These are phyloP conservation scores for Himantopus leucocephalus DNA, from an alignment of 2,113 vertebrate genomes.

Conservation along the genomic window DNA sequence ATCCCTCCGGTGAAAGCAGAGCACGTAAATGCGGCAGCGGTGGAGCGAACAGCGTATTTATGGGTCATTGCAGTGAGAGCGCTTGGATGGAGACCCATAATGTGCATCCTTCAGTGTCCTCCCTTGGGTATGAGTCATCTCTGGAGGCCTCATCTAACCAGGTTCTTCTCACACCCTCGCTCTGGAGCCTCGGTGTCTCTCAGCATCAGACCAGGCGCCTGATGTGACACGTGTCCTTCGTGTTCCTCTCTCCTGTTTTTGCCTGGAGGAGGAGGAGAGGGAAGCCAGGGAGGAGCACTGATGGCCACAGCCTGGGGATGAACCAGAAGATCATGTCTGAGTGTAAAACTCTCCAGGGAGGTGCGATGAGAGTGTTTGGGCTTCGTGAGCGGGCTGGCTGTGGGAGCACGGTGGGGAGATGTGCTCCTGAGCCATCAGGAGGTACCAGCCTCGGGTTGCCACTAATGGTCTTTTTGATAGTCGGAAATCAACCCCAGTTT, in stretches of 20 bases:
- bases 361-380: rapidly evolving
- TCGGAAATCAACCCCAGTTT: not conserved
- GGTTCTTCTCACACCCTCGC: not conserved
- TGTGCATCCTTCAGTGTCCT: not conserved
- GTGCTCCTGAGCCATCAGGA: not conserved
- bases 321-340: not conserved
- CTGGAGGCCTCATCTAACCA: not conserved
- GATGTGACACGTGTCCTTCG: rapidly evolving
- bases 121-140: not conserved
- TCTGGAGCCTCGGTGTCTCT: not conserved
- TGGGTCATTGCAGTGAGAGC: not conserved
- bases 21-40: not conserved
- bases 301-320: not conserved
- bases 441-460: not conserved
- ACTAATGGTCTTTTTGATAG: rapidly evolving
- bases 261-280: not conserved
- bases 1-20: not conserved
- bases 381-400: not conserved
- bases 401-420: rapidly evolving
- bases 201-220: not conserved
- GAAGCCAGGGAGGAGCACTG: rapidly evolving
- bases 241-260: not conserved
- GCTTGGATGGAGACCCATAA: not conserved
- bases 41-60: not conserved
- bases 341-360: not conserved